Evolutionary conservation across 2,113 vertebrate species (phyloP).

Genomic region (Dicerorhinus sumatrensis): DNA sequence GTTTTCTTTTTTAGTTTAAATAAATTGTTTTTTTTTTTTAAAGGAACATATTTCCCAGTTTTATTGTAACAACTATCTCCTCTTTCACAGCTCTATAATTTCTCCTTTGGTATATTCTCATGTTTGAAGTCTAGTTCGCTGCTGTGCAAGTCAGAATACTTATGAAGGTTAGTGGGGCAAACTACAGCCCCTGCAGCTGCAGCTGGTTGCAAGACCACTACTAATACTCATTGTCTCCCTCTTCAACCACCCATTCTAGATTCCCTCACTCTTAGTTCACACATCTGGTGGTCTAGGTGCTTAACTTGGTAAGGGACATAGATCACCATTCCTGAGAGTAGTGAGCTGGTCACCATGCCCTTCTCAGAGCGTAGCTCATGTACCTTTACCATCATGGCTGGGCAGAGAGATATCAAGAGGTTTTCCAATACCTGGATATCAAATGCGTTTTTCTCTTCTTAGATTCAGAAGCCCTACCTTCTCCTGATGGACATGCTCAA

Average conservation of each 20-base stretch:
- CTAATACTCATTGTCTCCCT: neutral
- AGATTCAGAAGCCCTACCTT: neutral
- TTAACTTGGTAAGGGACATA: neutral
- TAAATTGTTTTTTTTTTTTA: neutral
- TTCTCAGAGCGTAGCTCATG: neutral
- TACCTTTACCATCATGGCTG: neutral
- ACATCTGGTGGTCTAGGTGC: neutral
- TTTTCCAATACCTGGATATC: neutral
- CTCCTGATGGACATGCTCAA: neutral
- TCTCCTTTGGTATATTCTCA: neutral
- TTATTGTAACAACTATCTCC: neutral
- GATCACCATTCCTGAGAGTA: neutral
- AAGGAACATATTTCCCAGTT: neutral
- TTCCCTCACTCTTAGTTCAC: neutral
- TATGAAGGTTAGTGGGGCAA: neutral
- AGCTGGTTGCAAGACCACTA: neutral
- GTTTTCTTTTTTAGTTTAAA: neutral
- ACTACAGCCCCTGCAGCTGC: neutral
- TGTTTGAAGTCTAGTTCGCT: neutral
- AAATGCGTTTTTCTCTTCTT: neutral
- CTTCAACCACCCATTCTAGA: neutral
- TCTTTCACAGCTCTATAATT: neutral
- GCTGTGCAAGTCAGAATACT: neutral
- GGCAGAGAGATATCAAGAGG: neutral
- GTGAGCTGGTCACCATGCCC: neutral